These are phyloP conservation scores for Thaleichthys pacificus DNA, from an alignment of 2,797 vertebrate species.

Conservation along the genomic window DNA sequence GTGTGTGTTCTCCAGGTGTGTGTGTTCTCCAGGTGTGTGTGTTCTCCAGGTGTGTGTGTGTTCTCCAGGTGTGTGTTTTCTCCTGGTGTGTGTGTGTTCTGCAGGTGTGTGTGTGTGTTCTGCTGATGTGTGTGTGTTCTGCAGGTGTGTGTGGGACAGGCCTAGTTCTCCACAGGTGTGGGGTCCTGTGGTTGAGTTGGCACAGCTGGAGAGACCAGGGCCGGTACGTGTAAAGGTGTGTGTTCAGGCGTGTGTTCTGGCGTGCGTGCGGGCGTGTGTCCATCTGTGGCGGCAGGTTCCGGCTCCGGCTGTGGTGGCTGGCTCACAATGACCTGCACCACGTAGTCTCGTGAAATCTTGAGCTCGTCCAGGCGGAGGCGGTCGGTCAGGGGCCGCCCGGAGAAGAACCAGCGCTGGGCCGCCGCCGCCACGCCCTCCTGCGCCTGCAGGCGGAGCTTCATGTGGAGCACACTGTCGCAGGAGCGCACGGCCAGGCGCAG, in stretches of 20 bases:
- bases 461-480: constrained; percentile 91
- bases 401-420: constrained; percentile 97
- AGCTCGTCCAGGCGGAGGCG: constrained; percentile 96
- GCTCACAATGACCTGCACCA: constrained; percentile 98
- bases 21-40: background rate
- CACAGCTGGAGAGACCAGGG: constrained; percentile 36
- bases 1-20: constrained; percentile 80
- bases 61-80: background rate
- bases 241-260: constrained; percentile 10
- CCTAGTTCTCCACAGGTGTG: constrained; percentile 87
- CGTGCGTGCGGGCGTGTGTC: background rate
- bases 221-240: constrained; percentile 24
- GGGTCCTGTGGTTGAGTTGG: constrained; percentile 73
- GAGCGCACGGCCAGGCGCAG: constrained; percentile 88
- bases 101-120: constrained; percentile 71
- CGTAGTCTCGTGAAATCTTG: constrained; percentile 98
- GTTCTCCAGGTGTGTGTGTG: too few relatives aligned
- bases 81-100: constrained; percentile 65
- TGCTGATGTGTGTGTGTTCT: background rate
- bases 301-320: constrained; percentile 76
- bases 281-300: constrained; percentile 9
- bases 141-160: background rate
- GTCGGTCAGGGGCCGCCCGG: constrained; percentile 93
- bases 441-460: constrained; percentile 90
- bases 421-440: constrained; percentile 85